Evolutionary conservation across 2,888 invertebrate genomes (phyloP).

Genomic region (Polydrusus tereticollis): DNA sequence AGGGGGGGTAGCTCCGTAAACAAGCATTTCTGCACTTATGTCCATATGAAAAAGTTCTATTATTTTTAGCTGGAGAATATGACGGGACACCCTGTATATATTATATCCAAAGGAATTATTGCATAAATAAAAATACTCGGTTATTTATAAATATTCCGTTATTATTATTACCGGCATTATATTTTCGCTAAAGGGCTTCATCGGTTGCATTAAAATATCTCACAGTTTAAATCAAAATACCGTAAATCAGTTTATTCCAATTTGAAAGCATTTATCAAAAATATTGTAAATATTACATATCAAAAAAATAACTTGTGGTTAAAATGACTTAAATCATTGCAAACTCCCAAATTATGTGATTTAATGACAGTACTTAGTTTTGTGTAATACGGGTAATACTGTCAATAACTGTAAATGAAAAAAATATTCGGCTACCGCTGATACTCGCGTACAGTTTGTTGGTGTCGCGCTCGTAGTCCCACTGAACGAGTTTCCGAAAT

Average conservation of each 20-base stretch:
- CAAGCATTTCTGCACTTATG: too few species aligned
- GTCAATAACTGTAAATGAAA: slow-evolving; percentile 26
- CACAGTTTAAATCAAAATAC: not conserved
- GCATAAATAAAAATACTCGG: too few species aligned
- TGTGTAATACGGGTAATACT: not conserved
- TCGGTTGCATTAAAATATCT: not conserved
- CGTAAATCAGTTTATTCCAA: slow-evolving; percentile 6
- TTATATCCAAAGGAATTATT: too few species aligned
- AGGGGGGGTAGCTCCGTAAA: too few species aligned
- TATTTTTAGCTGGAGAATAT: too few species aligned
- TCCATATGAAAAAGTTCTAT: too few species aligned
- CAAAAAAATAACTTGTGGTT: not conserved
- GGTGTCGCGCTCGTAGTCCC: slow-evolving; percentile 5
- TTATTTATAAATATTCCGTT: too few species aligned
- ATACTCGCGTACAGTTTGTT: not conserved
- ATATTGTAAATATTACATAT: slow-evolving; percentile 8
- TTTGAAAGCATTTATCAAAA: not conserved
- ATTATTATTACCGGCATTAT: too few species aligned
- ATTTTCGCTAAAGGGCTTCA: not conserved
- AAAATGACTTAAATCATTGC: slow-evolving; percentile 1
- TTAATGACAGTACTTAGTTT: slow-evolving; percentile 19
- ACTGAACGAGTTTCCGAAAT: slow-evolving; percentile 30
- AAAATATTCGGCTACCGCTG: slow-evolving; percentile 10
- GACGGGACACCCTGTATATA: too few species aligned
- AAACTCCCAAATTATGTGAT: slow-evolving; percentile 13